phyloP scores from a whole-genome alignment of 2,888 invertebrate species.

The Carabus problematicus region DNA sequence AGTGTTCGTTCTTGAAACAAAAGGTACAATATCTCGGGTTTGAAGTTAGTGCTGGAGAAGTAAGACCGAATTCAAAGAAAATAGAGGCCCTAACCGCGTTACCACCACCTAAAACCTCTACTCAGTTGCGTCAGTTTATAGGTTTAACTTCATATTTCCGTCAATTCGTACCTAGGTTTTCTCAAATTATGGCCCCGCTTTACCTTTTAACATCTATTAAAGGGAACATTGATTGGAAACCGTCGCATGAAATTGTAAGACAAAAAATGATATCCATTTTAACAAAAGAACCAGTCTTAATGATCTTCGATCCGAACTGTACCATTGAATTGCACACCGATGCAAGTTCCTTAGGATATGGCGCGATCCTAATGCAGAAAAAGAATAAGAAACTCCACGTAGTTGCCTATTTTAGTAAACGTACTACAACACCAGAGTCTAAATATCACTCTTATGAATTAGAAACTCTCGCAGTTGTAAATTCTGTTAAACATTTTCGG shows the following conservation, averaged over 20 bases:
- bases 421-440: slow-evolving; percentile 47
- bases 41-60: background rate
- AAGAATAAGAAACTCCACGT: slow-evolving; percentile 43
- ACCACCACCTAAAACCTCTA: background rate
- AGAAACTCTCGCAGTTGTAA: slow-evolving; percentile 50
- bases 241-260: background rate
- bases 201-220: background rate
- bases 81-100: background rate
- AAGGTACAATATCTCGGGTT: slow-evolving; percentile 35
- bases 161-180: background rate
- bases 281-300: slow-evolving; percentile 44
- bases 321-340: slow-evolving; percentile 50
- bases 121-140: background rate
- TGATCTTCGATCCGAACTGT: slow-evolving; percentile 46
- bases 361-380: slow-evolving; percentile 49
- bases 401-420: slow-evolving; percentile 49
- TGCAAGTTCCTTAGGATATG: slow-evolving; percentile 48
- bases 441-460: slow-evolving; percentile 51
- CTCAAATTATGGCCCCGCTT: background rate
- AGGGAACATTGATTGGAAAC: too few species aligned
- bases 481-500: background rate
- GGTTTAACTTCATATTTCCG: background rate
- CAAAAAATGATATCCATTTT: background rate
- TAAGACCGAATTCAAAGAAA: background rate
- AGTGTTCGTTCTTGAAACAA: slow-evolving; percentile 28